Percentiles rank a stretch among this genome's conserved stretches.
Evolutionary conservation across 2,113 vertebrate genomes (phyloP).

Genomic region (Stomatorhinus ivindoensis): DNA sequence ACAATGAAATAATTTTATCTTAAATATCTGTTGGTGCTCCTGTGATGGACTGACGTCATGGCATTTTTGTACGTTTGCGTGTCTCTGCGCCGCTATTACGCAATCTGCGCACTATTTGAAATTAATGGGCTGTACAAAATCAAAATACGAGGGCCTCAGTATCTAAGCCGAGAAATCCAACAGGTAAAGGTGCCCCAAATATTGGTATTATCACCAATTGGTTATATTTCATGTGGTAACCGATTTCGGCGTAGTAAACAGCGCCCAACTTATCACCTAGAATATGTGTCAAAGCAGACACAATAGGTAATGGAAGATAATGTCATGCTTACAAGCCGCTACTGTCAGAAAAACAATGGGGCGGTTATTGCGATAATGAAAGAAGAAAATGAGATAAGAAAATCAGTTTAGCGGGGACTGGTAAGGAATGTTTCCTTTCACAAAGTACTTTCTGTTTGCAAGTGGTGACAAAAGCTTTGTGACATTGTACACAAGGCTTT

Average conservation of each 20-base stretch:
- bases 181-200: not conserved
- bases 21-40: not conserved
- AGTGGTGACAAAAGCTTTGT: not conserved
- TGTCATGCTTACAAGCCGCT: not conserved
- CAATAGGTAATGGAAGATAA: slow-evolving; percentile 7
- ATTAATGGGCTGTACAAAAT: not conserved
- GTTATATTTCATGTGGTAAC: not conserved
- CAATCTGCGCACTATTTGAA: not conserved
- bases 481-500: not conserved
- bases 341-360: slow-evolving; percentile 13
- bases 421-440: not conserved
- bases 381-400: not conserved
- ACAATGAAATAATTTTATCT: not conserved
- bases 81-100: not conserved
- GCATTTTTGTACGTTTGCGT: not conserved
- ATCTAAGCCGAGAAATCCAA: not conserved
- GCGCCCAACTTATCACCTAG: not conserved
- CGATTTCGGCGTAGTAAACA: not conserved
- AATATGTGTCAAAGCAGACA: not conserved
- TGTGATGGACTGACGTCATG: not conserved
- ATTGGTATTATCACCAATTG: not conserved
- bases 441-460: not conserved
- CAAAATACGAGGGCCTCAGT: not conserved
- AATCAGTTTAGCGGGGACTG: not conserved
- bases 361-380: slow-evolving; percentile 1